Conservation (phyloP, 1,140 invertebrate species). For the fruit fly (Drosophila melanogaster) region DNA sequence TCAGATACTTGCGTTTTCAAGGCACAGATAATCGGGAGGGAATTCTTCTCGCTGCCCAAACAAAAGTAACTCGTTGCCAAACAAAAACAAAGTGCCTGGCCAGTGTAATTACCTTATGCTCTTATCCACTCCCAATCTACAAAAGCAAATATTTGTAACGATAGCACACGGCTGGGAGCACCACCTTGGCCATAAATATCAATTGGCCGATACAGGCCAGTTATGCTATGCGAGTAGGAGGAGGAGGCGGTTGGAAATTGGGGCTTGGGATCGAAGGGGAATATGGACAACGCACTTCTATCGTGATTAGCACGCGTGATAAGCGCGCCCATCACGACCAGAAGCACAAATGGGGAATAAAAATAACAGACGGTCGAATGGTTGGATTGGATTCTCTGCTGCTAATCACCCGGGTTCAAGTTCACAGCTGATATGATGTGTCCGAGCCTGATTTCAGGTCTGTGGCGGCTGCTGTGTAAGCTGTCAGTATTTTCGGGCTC, state of each 20-base stretch:
- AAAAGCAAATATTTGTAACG: constrained; percentile 59
- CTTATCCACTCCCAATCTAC: constrained; percentile 49
- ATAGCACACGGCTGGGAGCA: constrained; percentile 16
- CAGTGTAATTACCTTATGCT: constrained; percentile 49
- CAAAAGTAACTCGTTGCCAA: constrained; percentile 32
- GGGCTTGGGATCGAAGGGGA: constrained; percentile 11
- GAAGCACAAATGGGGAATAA: constrained; percentile 8
- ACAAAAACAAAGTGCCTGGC: constrained; percentile 24
- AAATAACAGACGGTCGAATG: constrained; percentile 12
- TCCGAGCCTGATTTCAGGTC: constrained; percentile 25
- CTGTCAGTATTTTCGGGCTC: constrained; percentile 23
- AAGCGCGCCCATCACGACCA: constrained; percentile 27
- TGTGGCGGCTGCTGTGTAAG: constrained; percentile 34
- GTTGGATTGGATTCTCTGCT: constrained; percentile 18
- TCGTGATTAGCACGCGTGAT: constrained; percentile 55
- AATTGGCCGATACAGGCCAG: constrained; percentile 30
- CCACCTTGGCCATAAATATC: constrained; percentile 37
- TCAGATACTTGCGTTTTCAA: constrained; percentile 27
- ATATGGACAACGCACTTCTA: constrained; percentile 38
- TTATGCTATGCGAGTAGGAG: constrained; percentile 8
- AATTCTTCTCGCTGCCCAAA: constrained; percentile 29
- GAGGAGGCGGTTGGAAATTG: not conserved
- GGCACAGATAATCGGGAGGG: constrained; percentile 12
- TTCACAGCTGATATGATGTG: constrained; percentile 39
- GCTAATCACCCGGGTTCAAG: constrained; percentile 40